phyloP scores from a whole-genome alignment of 2,888 invertebrate genomes.

The Podabrus alpinus region DNA sequence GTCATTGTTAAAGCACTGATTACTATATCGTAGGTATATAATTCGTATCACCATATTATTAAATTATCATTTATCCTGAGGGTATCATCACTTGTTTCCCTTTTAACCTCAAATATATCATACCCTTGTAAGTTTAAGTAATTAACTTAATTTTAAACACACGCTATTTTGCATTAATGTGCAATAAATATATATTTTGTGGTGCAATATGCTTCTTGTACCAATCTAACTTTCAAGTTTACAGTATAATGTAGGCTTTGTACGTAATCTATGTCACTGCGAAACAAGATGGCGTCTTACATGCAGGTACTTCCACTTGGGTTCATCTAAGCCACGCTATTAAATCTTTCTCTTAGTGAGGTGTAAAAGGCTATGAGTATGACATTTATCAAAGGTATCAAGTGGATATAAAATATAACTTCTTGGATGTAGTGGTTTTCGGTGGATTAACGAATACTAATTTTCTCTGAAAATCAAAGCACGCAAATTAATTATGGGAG shows the following conservation, averaged over 20 bases:
- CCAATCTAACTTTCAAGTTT: background rate
- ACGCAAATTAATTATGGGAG: background rate
- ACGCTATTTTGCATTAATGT: background rate
- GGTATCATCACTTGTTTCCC: conserved; percentile 1
- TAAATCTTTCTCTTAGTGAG: background rate
- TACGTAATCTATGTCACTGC: background rate
- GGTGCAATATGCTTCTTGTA: background rate
- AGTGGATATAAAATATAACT: background rate
- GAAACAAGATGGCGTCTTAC: conserved; percentile 2
- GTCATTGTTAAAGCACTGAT: conserved; percentile 39
- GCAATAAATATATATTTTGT: background rate
- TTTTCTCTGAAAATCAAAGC: background rate
- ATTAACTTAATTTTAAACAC: background rate
- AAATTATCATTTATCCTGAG: background rate
- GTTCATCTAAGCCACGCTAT: background rate
- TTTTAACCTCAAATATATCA: conserved; percentile 4
- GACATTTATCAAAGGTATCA: conserved; percentile 2
- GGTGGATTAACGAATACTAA: background rate
- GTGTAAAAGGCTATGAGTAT: background rate
- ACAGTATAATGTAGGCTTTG: background rate
- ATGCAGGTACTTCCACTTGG: background rate
- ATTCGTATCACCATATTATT: conserved; percentile 6
- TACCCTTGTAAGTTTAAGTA: background rate
- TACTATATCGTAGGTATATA: conserved; percentile 25
- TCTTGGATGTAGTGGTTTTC: background rate